phyloP scores from a whole-genome alignment of 2,797 vertebrate species.

The Danio kyathit region DNA sequence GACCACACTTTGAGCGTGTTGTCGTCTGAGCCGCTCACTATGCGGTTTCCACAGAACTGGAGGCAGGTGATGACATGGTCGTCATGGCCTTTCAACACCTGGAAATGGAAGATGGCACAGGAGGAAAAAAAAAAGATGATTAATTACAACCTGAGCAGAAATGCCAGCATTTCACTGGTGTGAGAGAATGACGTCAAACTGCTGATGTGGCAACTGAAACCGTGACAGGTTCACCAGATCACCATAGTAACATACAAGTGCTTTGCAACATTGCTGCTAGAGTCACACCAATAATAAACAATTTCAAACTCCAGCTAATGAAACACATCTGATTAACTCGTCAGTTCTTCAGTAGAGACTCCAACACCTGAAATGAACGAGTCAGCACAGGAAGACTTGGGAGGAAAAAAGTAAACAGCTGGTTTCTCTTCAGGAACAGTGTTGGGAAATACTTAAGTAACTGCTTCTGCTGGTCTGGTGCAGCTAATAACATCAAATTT shows the following conservation, averaged over 20 bases:
- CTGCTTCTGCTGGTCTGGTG: neutral
- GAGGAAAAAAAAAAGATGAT: constrained; percentile 24
- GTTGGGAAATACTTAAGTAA: neutral
- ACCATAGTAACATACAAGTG: constrained; percentile 47
- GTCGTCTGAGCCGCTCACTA: constrained; percentile 98
- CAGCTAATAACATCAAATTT: neutral
- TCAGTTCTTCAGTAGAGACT: too few species aligned
- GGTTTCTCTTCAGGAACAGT: too few species aligned
- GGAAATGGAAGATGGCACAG: constrained; percentile 40
- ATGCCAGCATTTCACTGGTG: neutral
- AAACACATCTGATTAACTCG: neutral
- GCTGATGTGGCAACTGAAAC: constrained; percentile 69
- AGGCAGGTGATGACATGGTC: constrained; percentile 99
- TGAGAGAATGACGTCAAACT: constrained; percentile 14
- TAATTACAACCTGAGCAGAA: constrained; percentile 2
- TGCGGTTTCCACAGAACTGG: constrained; percentile 98
- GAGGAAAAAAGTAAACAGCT: too few species aligned
- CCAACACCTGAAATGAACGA: too few species aligned
- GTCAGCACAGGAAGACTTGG: too few species aligned
- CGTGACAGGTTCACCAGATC: constrained; percentile 36
- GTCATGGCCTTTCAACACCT: constrained; percentile 99
- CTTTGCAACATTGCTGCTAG: too few species aligned
- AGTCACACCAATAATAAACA: too few species aligned
- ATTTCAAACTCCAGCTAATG: too few species aligned
- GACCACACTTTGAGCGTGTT: constrained; percentile 99